Percentiles rank a stretch among this genome's conserved stretches.
These are phyloP conservation scores for Bufotes viridis DNA, from an alignment of 2,797 vertebrate species.

Conservation along the genomic window DNA sequence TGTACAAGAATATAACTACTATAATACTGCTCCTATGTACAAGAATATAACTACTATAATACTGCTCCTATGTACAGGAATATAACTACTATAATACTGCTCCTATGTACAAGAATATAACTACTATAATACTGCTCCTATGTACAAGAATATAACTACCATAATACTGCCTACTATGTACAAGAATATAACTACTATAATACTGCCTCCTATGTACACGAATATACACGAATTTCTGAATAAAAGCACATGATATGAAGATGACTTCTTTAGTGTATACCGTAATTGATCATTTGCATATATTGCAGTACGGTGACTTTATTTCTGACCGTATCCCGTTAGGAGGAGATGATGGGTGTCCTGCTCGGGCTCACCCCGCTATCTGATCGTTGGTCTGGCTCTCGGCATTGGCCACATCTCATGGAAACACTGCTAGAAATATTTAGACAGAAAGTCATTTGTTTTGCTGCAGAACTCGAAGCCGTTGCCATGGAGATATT, in stretches of 20 bases:
- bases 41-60: too few species aligned
- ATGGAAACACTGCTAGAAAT: slow-evolving; percentile 34
- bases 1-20: too few species aligned
- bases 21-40: too few species aligned
- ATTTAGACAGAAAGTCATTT: slow-evolving; percentile 28
- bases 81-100: too few species aligned
- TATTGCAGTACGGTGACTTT: not conserved
- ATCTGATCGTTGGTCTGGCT: not conserved
- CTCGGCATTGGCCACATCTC: not conserved
- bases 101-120: too few species aligned
- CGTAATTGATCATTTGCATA: not conserved
- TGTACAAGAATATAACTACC: too few species aligned
- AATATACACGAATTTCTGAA: too few species aligned
- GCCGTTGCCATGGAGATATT: slow-evolving; percentile 37
- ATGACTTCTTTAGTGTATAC: not conserved
- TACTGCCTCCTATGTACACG: too few species aligned
- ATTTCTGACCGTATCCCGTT: not conserved
- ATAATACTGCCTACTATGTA: too few species aligned
- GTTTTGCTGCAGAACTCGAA: slow-evolving; percentile 17
- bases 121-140: too few species aligned
- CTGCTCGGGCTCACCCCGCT: not conserved
- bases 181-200: too few species aligned
- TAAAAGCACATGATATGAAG: not conserved
- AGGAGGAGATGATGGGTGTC: not conserved
- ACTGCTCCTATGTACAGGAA: too few species aligned